Evolutionary conservation across 2,113 vertebrate species (phyloP), one percentile per base, ranked within the genome.

Genomic region (Sylvia atricapilla): DNA sequence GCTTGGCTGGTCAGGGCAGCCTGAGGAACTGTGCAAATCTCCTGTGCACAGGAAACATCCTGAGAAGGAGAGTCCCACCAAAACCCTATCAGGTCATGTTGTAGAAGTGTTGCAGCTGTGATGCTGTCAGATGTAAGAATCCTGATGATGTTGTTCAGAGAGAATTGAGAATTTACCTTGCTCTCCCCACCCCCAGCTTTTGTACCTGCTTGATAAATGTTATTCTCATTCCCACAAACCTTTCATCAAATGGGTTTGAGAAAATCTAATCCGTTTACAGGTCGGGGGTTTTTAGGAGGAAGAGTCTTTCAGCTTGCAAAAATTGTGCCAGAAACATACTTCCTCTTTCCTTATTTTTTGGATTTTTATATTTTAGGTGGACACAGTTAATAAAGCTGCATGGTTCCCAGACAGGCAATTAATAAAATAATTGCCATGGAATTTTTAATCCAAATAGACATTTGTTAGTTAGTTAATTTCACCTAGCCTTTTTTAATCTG

Each of bases 141-240:
- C 8, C 31, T 46, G 20, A 49, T 52, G 44, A 37, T 64, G 9
- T 11, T 49, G 11, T 77, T 84, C 46, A 49, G 46, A 58, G 59
- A 46, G 6, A 66, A 85, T 59, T 63, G 50, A 49, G 4, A 62
- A 88, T 75, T 63, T 63, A 22, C 11, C 7, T 4, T 37, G 10
- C 37, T 16, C 3, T 4, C 2, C 4, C 1, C 8, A 2, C 5
- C 7, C 12, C 9, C 21, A n/a, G 19, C n/a, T 74, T 75, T 39
- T 94, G 13, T 63, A 50, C 21, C 39, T 81, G 7, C 2, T 58
- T 59, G 24, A 50, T 64, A 72, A 35, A 81, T 35, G 18, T 43
- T 50, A 3, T n/a, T 85, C 18, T 72, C 23, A 23, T 74, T 9
- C 15, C 13, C 25, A 43, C 28, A 74, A 81, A 62, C 7, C 4